Evolutionary conservation across 2,113 vertebrate genomes (phyloP), one percentile per base, ranked within the genome.

Genomic region (Tonatia bakeri): DNA sequence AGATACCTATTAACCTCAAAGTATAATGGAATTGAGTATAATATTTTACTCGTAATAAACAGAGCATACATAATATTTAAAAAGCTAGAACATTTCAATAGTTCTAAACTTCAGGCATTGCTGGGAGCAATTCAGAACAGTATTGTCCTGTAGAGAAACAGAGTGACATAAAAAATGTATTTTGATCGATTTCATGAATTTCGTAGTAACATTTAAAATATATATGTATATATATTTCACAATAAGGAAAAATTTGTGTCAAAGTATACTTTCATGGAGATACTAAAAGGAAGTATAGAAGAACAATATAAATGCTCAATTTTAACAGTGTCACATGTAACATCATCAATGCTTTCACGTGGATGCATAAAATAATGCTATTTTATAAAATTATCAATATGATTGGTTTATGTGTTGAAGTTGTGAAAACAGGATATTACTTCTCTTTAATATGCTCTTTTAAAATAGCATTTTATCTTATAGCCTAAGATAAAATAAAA

Each of bases 51-150:
- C 5, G 15, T 94, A 87, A 56, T 73, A 91, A 93, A 80, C 52
- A 88, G 67, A 77, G 36, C 13, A 24, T 94, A 80, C 79, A n/a
- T 69, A 75, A 59, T n/a, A 88, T 85, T 84, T 91, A 50, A 38
- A 73, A 64, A 85, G 26, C 10, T 54, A 80, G 4, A 24, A 36
- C 47, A n/a, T 52, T 85, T 69, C 56, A 80, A 4, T 50, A 80
- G 64, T 93, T 96, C 61, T 89, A 56, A 38, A 75, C 85, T 81
- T 90, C 72, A 91, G 70, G 64, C 54, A 67, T 67, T 73, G 45
- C 38, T 84, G 1, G 4, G 77, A 84, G 82, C 26, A 47, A 26
- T 96, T 88, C 92, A 24, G 56, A 91, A 65, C 19, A 81, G 52
- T 87, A 54, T 9, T 67, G 38, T 69, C 7, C 31, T 95, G 7